These are phyloP conservation scores for Sphaerodactylus townsendi DNA, from an alignment of 2,113 vertebrate genomes.

Conservation along the genomic window DNA sequence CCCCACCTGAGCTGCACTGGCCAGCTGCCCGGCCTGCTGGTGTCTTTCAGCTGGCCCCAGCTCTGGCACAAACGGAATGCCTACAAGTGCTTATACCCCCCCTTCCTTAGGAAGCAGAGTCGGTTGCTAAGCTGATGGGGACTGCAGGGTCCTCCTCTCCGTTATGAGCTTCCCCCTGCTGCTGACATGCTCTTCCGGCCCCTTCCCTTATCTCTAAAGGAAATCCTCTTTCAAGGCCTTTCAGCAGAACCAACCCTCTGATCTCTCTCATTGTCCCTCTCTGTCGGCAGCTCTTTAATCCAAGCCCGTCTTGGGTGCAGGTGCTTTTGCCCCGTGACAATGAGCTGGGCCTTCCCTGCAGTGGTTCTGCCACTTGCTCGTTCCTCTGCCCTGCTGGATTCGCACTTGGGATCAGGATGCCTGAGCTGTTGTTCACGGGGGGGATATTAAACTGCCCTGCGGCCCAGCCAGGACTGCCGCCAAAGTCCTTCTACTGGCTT, in stretches of 20 bases:
- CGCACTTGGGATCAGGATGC: background rate
- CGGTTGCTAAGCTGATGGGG: background rate
- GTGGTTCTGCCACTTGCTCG: constrained; percentile 36
- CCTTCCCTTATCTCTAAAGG: constrained; percentile 37
- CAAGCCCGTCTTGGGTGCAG: constrained; percentile 41
- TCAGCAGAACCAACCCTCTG: constrained; percentile 38
- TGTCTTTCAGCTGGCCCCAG: no score
- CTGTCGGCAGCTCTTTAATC: constrained; percentile 23
- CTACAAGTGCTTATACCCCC: no score
- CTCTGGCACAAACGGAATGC: no score
- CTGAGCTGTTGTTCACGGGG: background rate
- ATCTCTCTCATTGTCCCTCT: background rate
- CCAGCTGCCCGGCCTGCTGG: no score
- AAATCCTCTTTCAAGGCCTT: constrained; percentile 51
- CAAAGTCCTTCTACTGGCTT: background rate
- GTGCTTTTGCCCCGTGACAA: constrained; percentile 6
- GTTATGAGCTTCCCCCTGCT: background rate
- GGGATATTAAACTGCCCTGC: constrained; percentile 22
- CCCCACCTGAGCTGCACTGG: no score
- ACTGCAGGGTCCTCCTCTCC: background rate
- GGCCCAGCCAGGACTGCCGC: rapidly evolving
- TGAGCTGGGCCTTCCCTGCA: constrained; percentile 10
- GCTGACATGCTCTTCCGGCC: background rate
- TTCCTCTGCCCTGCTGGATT: background rate
- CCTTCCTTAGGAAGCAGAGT: background rate